These are phyloP conservation scores for Drosophila sproati DNA, from an alignment of 1,140 invertebrate genomes.

Conservation along the genomic window DNA sequence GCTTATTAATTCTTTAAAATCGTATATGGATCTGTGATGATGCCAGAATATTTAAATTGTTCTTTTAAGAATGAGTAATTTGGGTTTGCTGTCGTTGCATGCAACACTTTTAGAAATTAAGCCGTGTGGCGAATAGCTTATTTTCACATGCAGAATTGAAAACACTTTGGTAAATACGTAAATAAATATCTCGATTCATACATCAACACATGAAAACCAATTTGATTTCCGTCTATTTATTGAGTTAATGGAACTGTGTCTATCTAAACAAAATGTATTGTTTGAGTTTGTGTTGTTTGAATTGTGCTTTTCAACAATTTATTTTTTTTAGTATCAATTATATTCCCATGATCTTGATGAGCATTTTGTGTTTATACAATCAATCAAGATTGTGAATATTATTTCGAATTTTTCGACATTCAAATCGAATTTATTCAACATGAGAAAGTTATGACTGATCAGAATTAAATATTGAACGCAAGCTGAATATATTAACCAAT, in stretches of 20 bases:
- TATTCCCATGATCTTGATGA: slow-evolving; percentile 3
- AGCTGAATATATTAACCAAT: too few species aligned
- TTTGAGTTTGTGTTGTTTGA: slow-evolving; percentile 12
- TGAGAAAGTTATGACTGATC: too few species aligned
- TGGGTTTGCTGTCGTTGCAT: too few species aligned
- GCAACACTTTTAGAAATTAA: background rate
- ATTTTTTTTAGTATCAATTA: slow-evolving; percentile 6
- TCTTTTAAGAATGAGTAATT: too few species aligned
- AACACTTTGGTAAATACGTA: slow-evolving; percentile 15
- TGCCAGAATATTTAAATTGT: too few species aligned
- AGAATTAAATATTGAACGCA: too few species aligned
- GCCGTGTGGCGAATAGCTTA: slow-evolving; percentile 10
- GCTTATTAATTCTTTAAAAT: too few species aligned
- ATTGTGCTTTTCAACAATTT: background rate
- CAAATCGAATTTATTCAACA: too few species aligned
- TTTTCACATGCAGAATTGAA: slow-evolving; percentile 11
- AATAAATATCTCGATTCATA: slow-evolving; percentile 41
- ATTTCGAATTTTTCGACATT: background rate
- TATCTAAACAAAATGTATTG: slow-evolving; percentile 28
- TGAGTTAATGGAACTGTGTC: slow-evolving; percentile 20
- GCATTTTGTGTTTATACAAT: slow-evolving; percentile 32
- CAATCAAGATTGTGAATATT: slow-evolving; percentile 18
- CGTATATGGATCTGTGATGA: too few species aligned
- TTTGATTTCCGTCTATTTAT: slow-evolving; percentile 12
- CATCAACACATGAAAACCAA: slow-evolving; percentile 20